phyloP scores from a whole-genome alignment of 2,113 vertebrate species.

The Porphyrio hochstetteri region DNA sequence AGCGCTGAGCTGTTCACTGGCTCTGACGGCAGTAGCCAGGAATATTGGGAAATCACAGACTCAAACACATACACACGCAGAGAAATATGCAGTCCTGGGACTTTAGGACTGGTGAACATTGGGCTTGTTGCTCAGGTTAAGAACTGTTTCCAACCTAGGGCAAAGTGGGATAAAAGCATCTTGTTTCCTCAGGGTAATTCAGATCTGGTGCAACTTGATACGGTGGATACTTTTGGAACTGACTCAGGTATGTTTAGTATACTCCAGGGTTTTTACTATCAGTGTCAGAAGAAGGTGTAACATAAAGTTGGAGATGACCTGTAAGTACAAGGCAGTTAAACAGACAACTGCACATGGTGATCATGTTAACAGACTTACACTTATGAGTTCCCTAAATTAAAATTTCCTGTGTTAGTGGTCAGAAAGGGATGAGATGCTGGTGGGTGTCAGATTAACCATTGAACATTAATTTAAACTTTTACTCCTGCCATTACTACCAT shows the following conservation, averaged over 20 bases:
- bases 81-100: slow-evolving; percentile 47
- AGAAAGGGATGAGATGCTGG: neutral
- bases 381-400: neutral
- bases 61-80: slow-evolving; percentile 36
- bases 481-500: neutral
- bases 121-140: neutral
- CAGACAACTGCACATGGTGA: neutral
- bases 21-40: slow-evolving; percentile 56
- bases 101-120: neutral
- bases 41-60: slow-evolving; percentile 59
- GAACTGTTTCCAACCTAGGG: neutral
- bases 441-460: neutral
- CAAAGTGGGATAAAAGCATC: neutral
- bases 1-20: slow-evolving; percentile 45
- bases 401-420: neutral
- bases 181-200: neutral
- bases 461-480: neutral
- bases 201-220: neutral
- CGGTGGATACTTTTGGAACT: accelerated
- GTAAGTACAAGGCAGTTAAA: neutral
- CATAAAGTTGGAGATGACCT: neutral
- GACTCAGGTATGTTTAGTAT: neutral
- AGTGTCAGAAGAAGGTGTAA: neutral
- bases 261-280: neutral
- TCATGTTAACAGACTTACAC: neutral